Conservation (phyloP, 2,797 vertebrate genomes). For the Chanos chanos region DNA sequence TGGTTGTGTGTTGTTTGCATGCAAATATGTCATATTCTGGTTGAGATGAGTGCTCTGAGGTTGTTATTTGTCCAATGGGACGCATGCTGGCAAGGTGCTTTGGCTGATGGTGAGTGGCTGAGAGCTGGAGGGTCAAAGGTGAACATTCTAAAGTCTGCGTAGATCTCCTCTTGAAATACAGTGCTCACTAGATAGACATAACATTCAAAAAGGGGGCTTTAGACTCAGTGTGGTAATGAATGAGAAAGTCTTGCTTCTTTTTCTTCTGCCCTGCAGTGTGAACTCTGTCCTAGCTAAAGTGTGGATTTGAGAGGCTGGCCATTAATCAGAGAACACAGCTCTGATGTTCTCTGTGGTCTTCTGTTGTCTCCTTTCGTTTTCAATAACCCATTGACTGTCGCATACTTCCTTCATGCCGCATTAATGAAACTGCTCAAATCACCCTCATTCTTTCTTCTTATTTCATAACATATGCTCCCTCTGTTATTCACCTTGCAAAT, state of each 20-base stretch:
- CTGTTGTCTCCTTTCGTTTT: slow-evolving; percentile 44
- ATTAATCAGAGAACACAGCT: slow-evolving; percentile 38
- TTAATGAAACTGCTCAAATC: slow-evolving; percentile 46
- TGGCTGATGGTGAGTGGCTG: slow-evolving; percentile 89
- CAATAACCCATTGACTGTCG: slow-evolving; percentile 48
- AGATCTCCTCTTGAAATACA: slow-evolving; percentile 28
- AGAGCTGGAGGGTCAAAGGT: slow-evolving; percentile 73
- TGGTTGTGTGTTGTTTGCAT: slow-evolving; percentile 35
- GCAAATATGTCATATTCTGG: slow-evolving; percentile 20
- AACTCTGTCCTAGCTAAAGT: slow-evolving; percentile 37
- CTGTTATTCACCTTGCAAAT: slow-evolving; percentile 50
- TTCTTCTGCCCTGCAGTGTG: slow-evolving; percentile 18
- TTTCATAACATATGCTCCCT: slow-evolving; percentile 45
- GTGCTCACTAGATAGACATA: slow-evolving; percentile 17
- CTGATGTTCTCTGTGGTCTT: slow-evolving; percentile 46
- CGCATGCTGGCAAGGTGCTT: slow-evolving; percentile 83
- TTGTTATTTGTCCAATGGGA: slow-evolving; percentile 28
- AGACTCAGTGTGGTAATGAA: slow-evolving; percentile 26
- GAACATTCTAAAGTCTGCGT: slow-evolving; percentile 48
- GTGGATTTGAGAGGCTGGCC: slow-evolving; percentile 36
- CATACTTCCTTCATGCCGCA: slow-evolving; percentile 50
- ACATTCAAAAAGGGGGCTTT: slow-evolving; percentile 43
- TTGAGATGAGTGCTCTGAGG: background rate
- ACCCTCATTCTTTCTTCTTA: slow-evolving; percentile 17
- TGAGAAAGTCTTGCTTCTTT: slow-evolving; percentile 23